Conservation (phyloP, 2,888 invertebrate species). For the Rhorus exstirpatorius region DNA sequence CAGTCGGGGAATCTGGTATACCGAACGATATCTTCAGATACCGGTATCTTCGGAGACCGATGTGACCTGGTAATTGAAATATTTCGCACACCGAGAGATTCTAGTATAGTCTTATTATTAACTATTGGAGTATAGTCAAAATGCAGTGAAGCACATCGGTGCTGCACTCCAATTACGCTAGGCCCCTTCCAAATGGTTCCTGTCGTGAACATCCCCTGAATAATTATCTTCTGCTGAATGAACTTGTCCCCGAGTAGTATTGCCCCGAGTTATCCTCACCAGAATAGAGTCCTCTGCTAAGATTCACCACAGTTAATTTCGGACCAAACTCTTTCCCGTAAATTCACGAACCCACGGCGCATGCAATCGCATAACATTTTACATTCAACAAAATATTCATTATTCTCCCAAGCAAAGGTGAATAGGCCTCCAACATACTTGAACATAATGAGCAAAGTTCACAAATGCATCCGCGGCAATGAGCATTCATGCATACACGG, state of each 20-base stretch:
- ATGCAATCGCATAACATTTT: too few species aligned
- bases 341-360: background rate
- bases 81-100: background rate
- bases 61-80: too few species aligned
- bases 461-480: conserved; percentile 40
- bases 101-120: background rate
- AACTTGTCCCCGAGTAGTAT: background rate
- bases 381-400: too few species aligned
- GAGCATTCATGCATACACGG: conserved; percentile 28
- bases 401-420: background rate
- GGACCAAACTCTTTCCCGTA: background rate
- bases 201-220: too few species aligned
- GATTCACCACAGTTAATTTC: background rate
- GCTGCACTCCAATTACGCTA: too few species aligned
- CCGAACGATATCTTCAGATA: too few species aligned
- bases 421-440: conserved; percentile 14
- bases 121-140: background rate
- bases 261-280: background rate
- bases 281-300: background rate
- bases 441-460: conserved; percentile 36
- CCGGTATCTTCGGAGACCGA: too few species aligned
- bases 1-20: too few species aligned
- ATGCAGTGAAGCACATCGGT: too few species aligned
- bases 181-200: too few species aligned
- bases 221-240: background rate